Conservation (phyloP, 2,797 vertebrate genomes). For the Kryptopterus vitreolus region DNA sequence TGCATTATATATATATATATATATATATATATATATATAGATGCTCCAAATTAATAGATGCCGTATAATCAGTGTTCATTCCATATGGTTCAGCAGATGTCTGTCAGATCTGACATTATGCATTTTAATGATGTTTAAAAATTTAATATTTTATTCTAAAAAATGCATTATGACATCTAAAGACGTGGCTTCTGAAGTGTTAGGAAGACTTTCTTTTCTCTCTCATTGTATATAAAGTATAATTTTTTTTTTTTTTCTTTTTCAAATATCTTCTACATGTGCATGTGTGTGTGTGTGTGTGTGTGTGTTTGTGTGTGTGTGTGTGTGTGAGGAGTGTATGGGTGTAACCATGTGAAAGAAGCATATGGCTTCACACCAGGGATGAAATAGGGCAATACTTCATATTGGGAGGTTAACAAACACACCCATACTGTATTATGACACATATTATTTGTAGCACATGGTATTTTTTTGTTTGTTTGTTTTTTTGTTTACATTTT, state of each 20-base stretch:
- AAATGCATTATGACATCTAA: neutral
- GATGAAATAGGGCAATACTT: neutral
- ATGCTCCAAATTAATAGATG: neutral
- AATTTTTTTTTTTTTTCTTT: neutral
- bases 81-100: neutral
- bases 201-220: too few relatives aligned
- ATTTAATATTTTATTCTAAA: neutral
- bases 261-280: neutral
- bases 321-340: neutral
- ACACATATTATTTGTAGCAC: neutral
- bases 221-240: neutral
- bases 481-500: too few relatives aligned
- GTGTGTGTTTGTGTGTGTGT: neutral
- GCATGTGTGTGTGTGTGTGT: neutral
- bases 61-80: neutral
- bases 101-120: neutral
- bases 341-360: neutral
- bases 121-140: neutral
- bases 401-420: neutral
- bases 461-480: neutral
- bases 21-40: too few relatives aligned
- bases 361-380: constrained; percentile 8
- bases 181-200: too few relatives aligned
- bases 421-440: neutral
- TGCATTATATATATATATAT: too few relatives aligned